Base-by-base conservation (phyloP, 2,113 vertebrate genomes). In the Hemicordylus capensis region DNA sequence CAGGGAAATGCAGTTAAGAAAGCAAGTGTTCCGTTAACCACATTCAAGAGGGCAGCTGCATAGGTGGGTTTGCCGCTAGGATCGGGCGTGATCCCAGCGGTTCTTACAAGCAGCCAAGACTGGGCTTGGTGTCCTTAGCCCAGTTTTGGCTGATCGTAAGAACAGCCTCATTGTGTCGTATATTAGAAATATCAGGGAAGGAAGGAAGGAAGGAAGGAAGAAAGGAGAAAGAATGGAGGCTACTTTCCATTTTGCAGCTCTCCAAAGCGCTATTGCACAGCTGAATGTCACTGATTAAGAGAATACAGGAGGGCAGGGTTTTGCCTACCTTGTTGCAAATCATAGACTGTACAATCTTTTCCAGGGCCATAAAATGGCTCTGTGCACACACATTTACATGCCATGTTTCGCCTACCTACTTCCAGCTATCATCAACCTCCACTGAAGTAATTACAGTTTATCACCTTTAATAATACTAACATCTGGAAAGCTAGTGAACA, bases 401-500 rank as follows among this genome's bases (percentile, higher is more conserved):
- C 79, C 80, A 37, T 28, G 12, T 85, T 86, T 90, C 46, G 73
- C 17, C 4, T 26, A 64, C 12, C 12, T 86, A 3, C 77, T 79
- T 91, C 56, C 31, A 89, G 37, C 4, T 1, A 77, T 63, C 74
- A 84, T 31, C 28, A 83, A 51, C 8, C 89, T 91, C 83, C 42
- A 28, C 2, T 63, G 20, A 8, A 80, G n/a, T 88, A 89, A 81
- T 75, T 75, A 80, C 14, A 88, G 37, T 84, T 89, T 89, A 78
- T 85, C 6, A 42, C 64, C 37, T 77, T 74, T 85, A 73, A 84
- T 85, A 76, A 26, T 44, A 58, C 15, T 83, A 88, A 76, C 11
- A 80, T 12, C 69, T 77, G 51, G 89, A 46, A 85, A 86, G 20
- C 6, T 59, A 37, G 8, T 88, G 77, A 12, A 1, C 28, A 81